Conservation (phyloP, 2,113 vertebrate genomes). For the Platysternon megacephalum region DNA sequence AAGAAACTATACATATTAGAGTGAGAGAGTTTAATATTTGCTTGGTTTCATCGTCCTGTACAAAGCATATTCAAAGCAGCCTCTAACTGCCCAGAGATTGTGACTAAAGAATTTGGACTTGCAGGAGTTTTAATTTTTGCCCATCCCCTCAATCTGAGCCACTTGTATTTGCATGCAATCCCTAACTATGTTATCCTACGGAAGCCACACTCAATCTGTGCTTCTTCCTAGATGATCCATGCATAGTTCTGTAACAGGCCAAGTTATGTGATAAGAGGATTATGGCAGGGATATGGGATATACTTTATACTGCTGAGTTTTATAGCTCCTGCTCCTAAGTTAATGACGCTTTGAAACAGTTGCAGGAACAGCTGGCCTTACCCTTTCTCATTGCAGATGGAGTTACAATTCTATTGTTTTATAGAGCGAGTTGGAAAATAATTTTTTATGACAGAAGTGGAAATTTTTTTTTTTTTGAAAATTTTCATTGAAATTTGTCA, state of each 20-base stretch:
- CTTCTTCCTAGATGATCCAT: not conserved
- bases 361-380: constrained; percentile 22
- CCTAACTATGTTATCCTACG: not conserved
- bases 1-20: not conserved
- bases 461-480: constrained; percentile 19
- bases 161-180: constrained; percentile 23
- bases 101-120: constrained; percentile 55
- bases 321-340: not conserved
- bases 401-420: not conserved
- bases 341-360: not conserved
- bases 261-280: not conserved
- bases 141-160: constrained; percentile 4
- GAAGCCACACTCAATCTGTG: not conserved
- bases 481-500: not conserved
- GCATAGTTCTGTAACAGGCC: not conserved
- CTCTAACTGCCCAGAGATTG: constrained; percentile 27
- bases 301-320: not conserved
- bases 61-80: constrained; percentile 38
- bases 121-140: constrained; percentile 42
- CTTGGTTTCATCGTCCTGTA: not conserved
- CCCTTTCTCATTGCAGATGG: not conserved
- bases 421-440: not conserved
- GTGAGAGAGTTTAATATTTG: not conserved
- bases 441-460: not conserved
- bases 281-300: not conserved